Evolutionary conservation across 2,797 vertebrate genomes (phyloP).

Genomic region (Thaleichthys pacificus): DNA sequence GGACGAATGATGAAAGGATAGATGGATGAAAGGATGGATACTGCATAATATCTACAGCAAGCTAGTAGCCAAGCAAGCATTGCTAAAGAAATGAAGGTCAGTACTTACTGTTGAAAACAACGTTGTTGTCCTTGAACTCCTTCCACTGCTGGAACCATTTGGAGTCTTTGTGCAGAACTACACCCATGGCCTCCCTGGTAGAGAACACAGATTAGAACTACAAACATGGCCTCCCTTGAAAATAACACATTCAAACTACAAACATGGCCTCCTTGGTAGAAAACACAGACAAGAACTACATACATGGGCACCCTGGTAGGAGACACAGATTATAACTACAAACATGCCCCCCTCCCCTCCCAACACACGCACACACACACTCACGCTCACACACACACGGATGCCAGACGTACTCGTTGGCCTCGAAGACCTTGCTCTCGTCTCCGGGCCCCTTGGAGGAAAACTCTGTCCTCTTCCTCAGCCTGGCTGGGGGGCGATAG

Average conservation of each 20-base stretch:
- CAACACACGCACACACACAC: not conserved
- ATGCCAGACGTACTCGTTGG: conserved; percentile 83
- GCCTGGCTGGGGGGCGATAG: conserved; percentile 83
- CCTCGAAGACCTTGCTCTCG: conserved; percentile 83
- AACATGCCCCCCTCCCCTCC: not conserved
- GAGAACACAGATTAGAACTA: conserved; percentile 6
- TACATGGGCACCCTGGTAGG: no score
- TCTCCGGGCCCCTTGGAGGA: conserved; percentile 77
- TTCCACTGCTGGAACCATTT: conserved; percentile 99
- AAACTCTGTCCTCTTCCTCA: conserved; percentile 90
- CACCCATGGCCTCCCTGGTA: conserved; percentile 85
- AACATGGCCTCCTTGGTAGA: not conserved
- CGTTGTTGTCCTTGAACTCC: conserved; percentile 96
- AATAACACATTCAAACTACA: not conserved
- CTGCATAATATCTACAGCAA: not conserved
- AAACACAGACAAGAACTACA: not conserved
- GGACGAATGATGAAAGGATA: not conserved
- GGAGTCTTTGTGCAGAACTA: conserved; percentile 97
- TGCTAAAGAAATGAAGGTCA: not conserved
- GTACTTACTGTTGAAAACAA: conserved; percentile 91
- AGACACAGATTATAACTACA: not conserved
- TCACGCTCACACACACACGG: not conserved
- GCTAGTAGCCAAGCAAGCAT: not conserved
- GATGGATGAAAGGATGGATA: not conserved
- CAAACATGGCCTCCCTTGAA: no score